Evolutionary conservation across 1,140 invertebrate species (phyloP).

Genomic region (honey bee (Apis mellifera)): Amel_HAv3.1 CM009943.2:7273001-7273500

Average conservation of each 20-base stretch:
- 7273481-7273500: too few relatives aligned
- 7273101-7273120: conserved; percentile 37
- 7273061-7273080: conserved; percentile 10
- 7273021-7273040: conserved; percentile 49
- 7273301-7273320: conserved; percentile 30
- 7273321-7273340: neutral
- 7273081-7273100: conserved; percentile 15
- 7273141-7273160: neutral
- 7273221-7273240: neutral
- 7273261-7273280: conserved; percentile 10
- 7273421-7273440: neutral
- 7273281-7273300: conserved; percentile 33
- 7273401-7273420: neutral
- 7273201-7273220: neutral
- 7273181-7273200: too few relatives aligned
- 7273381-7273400: neutral
- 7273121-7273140: conserved; percentile 5
- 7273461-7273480: neutral
- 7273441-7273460: neutral
- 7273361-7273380: conserved; percentile 21
- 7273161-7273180: too few relatives aligned
- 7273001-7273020: conserved; percentile 55
- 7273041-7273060: conserved; percentile 27
- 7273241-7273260: neutral
- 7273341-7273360: conserved; percentile 32